A percentile compares a stretch with the other conserved stretches of the same genome.
phyloP scores from a whole-genome alignment of 2,888 invertebrate species.

The Lasioglossum pauxillum region DNA sequence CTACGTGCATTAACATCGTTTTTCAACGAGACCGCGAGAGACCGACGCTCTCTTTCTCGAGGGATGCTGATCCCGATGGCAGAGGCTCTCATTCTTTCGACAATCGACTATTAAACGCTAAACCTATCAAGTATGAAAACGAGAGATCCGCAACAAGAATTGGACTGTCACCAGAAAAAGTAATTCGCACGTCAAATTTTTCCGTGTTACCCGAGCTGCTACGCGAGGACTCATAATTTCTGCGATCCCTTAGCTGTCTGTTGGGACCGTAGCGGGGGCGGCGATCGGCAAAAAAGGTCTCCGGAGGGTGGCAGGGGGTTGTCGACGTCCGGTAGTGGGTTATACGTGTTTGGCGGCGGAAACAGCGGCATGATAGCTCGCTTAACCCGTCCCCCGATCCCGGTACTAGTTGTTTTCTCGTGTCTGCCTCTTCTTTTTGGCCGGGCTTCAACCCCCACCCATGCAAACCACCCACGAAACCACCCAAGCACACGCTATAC shows the following conservation, averaged over 20 bases:
- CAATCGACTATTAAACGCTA: no score
- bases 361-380: slow-evolving; percentile 73
- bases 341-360: slow-evolving; percentile 76
- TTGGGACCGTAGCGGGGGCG: not conserved
- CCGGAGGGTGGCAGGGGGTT: slow-evolving; percentile 39
- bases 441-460: slow-evolving; percentile 47
- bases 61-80: not conserved
- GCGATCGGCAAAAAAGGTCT: not conserved
- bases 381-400: slow-evolving; percentile 68
- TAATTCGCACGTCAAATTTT: not conserved
- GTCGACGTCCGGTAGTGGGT: slow-evolving; percentile 42
- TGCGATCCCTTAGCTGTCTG: slow-evolving; percentile 25
- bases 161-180: not conserved
- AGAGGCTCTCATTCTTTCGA: not conserved
- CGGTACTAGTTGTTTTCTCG: slow-evolving; percentile 45
- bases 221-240: slow-evolving; percentile 32
- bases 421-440: slow-evolving; percentile 40
- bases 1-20: slow-evolving; percentile 44
- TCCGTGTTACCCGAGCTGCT: not conserved
- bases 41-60: not conserved
- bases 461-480: not conserved
- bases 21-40: slow-evolving; percentile 11
- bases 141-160: not conserved
- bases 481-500: not conserved
- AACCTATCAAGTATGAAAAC: no score